A percentile compares a stretch with the other conserved stretches of the same genome.
These are phyloP conservation scores for Monochamus saltuarius DNA, from an alignment of 1,140 invertebrate species.

Conservation along the genomic window DNA sequence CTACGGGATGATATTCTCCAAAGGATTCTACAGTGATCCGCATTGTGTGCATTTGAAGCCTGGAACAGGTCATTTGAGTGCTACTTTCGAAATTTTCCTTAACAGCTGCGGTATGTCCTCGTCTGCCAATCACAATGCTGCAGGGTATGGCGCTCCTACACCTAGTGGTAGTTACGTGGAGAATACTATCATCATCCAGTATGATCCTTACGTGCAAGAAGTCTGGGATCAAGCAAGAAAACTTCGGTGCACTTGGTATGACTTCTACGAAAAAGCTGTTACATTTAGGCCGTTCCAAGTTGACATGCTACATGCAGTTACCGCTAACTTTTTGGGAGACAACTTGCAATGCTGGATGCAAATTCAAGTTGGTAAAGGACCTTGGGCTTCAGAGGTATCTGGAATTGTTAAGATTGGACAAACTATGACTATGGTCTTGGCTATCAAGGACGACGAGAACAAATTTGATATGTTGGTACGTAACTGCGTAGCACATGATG, in stretches of 20 bases:
- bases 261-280: constrained; percentile 92
- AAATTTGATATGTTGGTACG: constrained; percentile 94
- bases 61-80: constrained; percentile 83
- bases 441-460: constrained; percentile 93
- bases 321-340: constrained; percentile 91
- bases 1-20: constrained; percentile 95
- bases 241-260: constrained; percentile 90
- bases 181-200: constrained; percentile 93
- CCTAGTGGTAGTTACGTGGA: constrained; percentile 90
- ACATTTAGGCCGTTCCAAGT: constrained; percentile 93
- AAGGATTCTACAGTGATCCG: constrained; percentile 86
- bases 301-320: constrained; percentile 91
- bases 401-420: constrained; percentile 95
- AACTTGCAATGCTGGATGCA: constrained; percentile 97
- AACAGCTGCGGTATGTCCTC: constrained; percentile 90
- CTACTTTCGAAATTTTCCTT: constrained; percentile 89
- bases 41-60: constrained; percentile 90
- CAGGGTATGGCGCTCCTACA: constrained; percentile 73
- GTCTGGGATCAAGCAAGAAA: constrained; percentile 85
- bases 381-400: constrained; percentile 91
- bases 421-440: constrained; percentile 94
- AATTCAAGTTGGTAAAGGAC: constrained; percentile 91
- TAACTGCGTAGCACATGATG: constrained; percentile 93
- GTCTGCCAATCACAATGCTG: constrained; percentile 81
- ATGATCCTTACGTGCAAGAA: constrained; percentile 92